Evolutionary conservation across 2,888 invertebrate species (phyloP), one percentile per base, ranked within the genome.

Genomic region (Metacarcinus magister): DNA sequence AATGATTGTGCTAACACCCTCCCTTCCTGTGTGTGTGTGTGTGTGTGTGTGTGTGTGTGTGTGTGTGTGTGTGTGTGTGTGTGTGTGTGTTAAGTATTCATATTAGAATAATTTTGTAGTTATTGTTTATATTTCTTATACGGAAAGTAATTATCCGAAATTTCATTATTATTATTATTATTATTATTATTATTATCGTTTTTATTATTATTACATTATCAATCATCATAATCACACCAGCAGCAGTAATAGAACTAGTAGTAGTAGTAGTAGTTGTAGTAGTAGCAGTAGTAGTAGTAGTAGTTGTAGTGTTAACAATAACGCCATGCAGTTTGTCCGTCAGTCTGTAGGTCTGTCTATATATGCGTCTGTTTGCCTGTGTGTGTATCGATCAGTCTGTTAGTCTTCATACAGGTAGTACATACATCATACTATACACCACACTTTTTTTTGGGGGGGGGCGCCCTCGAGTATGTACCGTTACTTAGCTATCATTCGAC

Each of bases 1-100:
- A 28, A 23, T 90, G 19, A 48, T 43, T 44, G 91, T 28, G 44
- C 91, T 32, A 39, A 44, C 75, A 75, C 4, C 5, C n/a, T n/a
- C 75, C 75, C 75, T 75, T 75, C 10, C 28, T 75, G 75, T 75
- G 75, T 75, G 28, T 75, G 75, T 75, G 75, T 75, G 75, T 75
- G 75, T 75, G 75, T 75, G 75, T 75, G 75, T 75, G 75, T 75
- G 75, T 75, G 75, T 75, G 75, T 75, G 75, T 75, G 75, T 75
- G 60, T 60, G 60, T 60, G 60, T 60, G 60, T 60, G 54, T 54
- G 54, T 54, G 54, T 54, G 54, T 54, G 54, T 54, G 54, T 54
- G 54, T 54, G 54, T 54, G 48, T 48, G 48, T 48, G 48, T 48
- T 8, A 13, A 16, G 60, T 60, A 23, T 60, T 19, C 23, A 23